Conservation (phyloP, 1,140 invertebrate species). For the Calephelis nemesis region DNA sequence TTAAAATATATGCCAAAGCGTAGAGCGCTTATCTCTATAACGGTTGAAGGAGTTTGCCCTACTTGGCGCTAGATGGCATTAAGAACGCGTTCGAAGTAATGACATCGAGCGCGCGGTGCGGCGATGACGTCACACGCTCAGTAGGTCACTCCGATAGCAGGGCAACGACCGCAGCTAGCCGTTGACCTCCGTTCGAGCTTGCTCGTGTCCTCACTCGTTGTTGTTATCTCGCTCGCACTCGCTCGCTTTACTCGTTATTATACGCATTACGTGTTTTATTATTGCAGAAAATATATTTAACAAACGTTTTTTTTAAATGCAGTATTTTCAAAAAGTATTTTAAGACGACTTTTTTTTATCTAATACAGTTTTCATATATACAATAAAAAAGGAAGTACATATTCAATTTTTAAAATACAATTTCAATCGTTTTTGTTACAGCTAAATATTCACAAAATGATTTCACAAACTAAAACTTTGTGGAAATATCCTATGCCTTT, state of each 20-base stretch:
- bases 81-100: slow-evolving; percentile 46
- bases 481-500: too few relatives aligned
- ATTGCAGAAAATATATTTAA: slow-evolving; percentile 14
- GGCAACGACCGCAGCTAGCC: slow-evolving; percentile 79
- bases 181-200: slow-evolving; percentile 77
- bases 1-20: not conserved
- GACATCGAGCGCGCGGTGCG: slow-evolving; percentile 65
- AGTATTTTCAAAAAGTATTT: not conserved
- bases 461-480: not conserved
- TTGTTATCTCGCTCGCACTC: slow-evolving; percentile 52
- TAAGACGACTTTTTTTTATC: not conserved
- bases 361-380: too few relatives aligned
- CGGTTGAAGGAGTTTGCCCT: slow-evolving; percentile 38
- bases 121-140: slow-evolving; percentile 77
- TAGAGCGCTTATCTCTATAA: not conserved
- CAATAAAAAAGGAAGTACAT: too few relatives aligned
- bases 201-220: slow-evolving; percentile 68
- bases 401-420: too few relatives aligned
- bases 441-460: too few relatives aligned
- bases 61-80: slow-evolving; percentile 68
- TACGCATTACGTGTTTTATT: slow-evolving; percentile 50
- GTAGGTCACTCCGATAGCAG: slow-evolving; percentile 80
- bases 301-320: not conserved
- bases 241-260: slow-evolving; percentile 59
- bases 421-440: too few relatives aligned